These are phyloP conservation scores for Thunnus albacares DNA, from an alignment of 2,797 vertebrate genomes.

Conservation along the genomic window DNA sequence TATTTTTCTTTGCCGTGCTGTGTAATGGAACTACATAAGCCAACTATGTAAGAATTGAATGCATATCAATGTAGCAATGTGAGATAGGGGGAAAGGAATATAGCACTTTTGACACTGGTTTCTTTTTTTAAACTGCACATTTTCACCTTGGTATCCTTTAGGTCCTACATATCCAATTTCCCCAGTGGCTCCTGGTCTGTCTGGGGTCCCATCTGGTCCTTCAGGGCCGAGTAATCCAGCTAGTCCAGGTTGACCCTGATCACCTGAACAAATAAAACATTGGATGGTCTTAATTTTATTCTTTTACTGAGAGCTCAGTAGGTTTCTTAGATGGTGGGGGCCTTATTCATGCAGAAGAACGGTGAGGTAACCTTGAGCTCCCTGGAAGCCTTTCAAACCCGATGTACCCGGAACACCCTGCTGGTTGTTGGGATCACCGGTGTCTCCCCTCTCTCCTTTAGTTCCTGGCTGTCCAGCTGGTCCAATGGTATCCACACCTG, in stretches of 20 bases:
- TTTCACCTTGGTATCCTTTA: conserved; percentile 84
- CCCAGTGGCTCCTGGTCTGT: conserved; percentile 87
- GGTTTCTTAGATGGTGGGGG: background rate
- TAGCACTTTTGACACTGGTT: background rate
- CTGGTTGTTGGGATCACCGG: conserved; percentile 86
- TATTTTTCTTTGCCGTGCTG: too few relatives aligned
- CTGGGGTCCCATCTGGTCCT: conserved; percentile 86
- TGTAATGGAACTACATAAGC: too few relatives aligned
- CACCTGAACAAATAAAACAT: conserved; percentile 83
- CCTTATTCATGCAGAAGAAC: background rate
- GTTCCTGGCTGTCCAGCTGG: conserved; percentile 86
- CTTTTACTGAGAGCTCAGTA: background rate
- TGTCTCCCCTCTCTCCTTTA: conserved; percentile 89
- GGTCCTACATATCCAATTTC: conserved; percentile 87
- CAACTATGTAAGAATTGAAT: too few relatives aligned
- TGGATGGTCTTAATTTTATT: conserved; percentile 22
- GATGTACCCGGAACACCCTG: conserved; percentile 84
- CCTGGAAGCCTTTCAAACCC: conserved; percentile 89
- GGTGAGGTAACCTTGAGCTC: conserved; percentile 86
- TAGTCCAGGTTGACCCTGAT: conserved; percentile 85
- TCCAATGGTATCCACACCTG: conserved; percentile 89
- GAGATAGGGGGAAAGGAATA: too few relatives aligned
- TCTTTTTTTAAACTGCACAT: conserved; percentile 13
- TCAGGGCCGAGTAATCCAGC: conserved; percentile 86
- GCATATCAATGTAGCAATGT: background rate